These are phyloP conservation scores for Bombus picipes DNA, from an alignment of 1,140 invertebrate species.

Conservation along the genomic window DNA sequence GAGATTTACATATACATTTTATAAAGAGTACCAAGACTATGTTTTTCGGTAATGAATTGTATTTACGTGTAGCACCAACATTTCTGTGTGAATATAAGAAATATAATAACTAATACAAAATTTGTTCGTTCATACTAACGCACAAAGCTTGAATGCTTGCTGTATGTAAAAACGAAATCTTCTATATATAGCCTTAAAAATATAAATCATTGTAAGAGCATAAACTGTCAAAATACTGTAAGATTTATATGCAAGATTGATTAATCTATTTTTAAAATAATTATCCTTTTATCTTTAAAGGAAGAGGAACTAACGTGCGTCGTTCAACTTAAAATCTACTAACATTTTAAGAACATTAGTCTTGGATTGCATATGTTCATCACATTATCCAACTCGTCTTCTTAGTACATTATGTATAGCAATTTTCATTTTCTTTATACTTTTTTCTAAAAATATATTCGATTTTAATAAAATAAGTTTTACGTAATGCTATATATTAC, in stretches of 20 bases:
- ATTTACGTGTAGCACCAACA: conserved; percentile 43
- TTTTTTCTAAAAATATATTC: conserved; percentile 46
- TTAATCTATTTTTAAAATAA: not conserved
- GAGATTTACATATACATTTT: not conserved
- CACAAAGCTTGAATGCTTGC: not conserved
- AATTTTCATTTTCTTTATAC: not conserved
- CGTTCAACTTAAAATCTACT: not conserved
- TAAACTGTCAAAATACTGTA: conserved; percentile 18
- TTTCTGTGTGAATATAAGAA: not conserved
- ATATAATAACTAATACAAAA: not conserved
- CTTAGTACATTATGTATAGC: not conserved
- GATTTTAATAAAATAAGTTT: conserved; percentile 43
- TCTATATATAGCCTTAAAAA: not conserved
- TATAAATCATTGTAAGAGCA: not conserved
- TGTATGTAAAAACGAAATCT: not conserved
- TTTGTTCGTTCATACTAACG: not conserved
- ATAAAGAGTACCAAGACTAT: conserved; percentile 4
- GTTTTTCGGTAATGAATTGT: not conserved
- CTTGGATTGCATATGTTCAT: not conserved
- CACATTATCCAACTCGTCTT: conserved; percentile 5
- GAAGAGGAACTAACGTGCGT: conserved; percentile 16
- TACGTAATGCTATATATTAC: conserved; percentile 5
- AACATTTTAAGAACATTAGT: conserved; percentile 14
- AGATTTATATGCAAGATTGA: not conserved
- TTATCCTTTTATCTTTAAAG: not conserved